phyloP scores from a whole-genome alignment of 2,888 invertebrate species.

The Nephrotoma flavescens region DNA sequence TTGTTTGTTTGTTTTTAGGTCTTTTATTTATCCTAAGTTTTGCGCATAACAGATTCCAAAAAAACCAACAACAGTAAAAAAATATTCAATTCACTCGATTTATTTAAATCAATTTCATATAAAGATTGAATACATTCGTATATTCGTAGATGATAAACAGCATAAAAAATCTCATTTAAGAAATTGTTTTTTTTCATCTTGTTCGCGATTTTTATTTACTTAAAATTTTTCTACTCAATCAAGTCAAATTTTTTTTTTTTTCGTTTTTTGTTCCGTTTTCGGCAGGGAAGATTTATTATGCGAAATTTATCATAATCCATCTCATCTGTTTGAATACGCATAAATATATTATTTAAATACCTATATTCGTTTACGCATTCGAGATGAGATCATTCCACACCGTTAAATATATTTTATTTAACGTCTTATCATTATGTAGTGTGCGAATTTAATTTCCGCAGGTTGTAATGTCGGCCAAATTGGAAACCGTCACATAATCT shows the following conservation, averaged over 20 bases:
- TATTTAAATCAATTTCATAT: conserved; percentile 2
- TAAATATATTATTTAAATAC: not conserved
- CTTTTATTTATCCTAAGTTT: not conserved
- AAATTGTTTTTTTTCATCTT: not conserved
- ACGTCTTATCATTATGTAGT: not conserved
- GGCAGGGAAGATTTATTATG: not conserved
- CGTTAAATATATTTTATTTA: not conserved
- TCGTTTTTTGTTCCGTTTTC: not conserved
- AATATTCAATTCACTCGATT: not conserved
- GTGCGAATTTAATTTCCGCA: not conserved
- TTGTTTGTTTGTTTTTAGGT: not conserved
- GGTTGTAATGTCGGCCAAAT: not conserved
- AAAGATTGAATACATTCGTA: not conserved
- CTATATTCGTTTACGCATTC: no score
- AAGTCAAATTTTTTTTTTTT: not conserved
- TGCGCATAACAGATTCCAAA: not conserved
- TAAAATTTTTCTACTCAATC: not conserved
- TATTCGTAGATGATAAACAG: not conserved
- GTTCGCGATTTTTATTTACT: not conserved
- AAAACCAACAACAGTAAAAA: not conserved
- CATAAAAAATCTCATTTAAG: not conserved
- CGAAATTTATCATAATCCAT: not conserved
- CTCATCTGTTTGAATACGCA: not conserved
- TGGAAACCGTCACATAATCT: not conserved
- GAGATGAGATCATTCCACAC: not conserved